Conservation (phyloP, 2,797 vertebrate species). For the Acanthurus lineatus region DNA sequence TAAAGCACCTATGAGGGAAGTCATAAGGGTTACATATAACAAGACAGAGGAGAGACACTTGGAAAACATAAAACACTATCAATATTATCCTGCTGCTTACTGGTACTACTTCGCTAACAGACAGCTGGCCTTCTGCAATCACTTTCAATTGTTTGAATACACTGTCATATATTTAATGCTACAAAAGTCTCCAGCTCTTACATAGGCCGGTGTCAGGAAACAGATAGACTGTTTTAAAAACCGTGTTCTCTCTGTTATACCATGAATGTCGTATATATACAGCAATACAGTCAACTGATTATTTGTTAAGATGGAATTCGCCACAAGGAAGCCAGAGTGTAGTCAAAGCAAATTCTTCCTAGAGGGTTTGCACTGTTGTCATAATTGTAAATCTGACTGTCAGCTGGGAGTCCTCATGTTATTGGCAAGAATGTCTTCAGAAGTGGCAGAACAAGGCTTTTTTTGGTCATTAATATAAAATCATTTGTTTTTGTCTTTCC, state of each 20-base stretch:
- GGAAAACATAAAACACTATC: no score
- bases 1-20: background rate
- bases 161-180: background rate
- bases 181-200: background rate
- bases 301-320: background rate
- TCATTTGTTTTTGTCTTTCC: no score
- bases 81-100: no score
- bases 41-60: no score
- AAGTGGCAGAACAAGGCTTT: background rate
- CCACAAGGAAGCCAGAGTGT: conserved; percentile 1
- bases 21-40: background rate
- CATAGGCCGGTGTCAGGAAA: background rate
- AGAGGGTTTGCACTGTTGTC: background rate
- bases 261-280: background rate
- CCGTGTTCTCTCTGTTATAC: background rate
- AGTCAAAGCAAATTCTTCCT: background rate
- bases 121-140: no score
- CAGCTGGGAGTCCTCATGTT: background rate
- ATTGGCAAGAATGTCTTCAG: background rate
- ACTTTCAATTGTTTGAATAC: background rate
- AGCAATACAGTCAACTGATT: background rate
- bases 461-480: background rate
- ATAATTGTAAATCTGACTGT: background rate
- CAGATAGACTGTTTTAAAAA: background rate
- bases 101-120: no score